Evolutionary conservation across 2,113 vertebrate species (phyloP), one percentile per base, ranked within the genome.

Genomic region (Syngnathus typhle): DNA sequence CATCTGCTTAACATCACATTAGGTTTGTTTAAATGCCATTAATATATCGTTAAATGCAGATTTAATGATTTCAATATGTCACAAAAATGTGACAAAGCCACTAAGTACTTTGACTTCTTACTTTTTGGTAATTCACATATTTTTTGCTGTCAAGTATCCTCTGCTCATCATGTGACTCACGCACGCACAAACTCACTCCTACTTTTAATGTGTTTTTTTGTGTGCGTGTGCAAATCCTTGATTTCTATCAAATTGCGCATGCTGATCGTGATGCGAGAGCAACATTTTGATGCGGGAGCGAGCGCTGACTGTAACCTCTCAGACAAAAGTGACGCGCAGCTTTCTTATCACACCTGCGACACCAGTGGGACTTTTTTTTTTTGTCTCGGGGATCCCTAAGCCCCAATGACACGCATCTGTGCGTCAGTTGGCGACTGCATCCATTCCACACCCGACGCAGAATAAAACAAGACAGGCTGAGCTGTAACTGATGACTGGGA

Each of bases 401-500:
- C 36, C n/a, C 60, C 41, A 62, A 27, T 23, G 60, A 27, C 54
- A 70, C 64, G 70, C 62, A 65, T 52, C 68, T 63, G 71, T 62
- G 71, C 61, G 71, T 65, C 82, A 65, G 82, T 84, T 84, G 72
- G 67, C n/a, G 7, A 54, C 5, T 15, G 69, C 65, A 58, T 74
- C 52, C 19, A 83, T 78, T 77, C 76, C 64, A 62, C 13, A 8
- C 51, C 58, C 1, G 43, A 16, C 7, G 36, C 64, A 85, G 81
- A 73, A 73, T 78, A 75, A 77, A 84, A 85, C 80, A 83, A 73
- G 11, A 23, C 54, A 47, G 65, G 73, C 70, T 67, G 71, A 79
- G 60, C 37, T 58, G 5, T 73, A 78, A 72, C 72, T 60, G 74
- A 69, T 71, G 67, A 51, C 37, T 13, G 59, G 75, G 65, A 72